Percentiles rank a stretch among this genome's conserved stretches.
These are phyloP conservation scores for Remorina albescens DNA, from an alignment of 2,797 vertebrate genomes.

Conservation along the genomic window DNA sequence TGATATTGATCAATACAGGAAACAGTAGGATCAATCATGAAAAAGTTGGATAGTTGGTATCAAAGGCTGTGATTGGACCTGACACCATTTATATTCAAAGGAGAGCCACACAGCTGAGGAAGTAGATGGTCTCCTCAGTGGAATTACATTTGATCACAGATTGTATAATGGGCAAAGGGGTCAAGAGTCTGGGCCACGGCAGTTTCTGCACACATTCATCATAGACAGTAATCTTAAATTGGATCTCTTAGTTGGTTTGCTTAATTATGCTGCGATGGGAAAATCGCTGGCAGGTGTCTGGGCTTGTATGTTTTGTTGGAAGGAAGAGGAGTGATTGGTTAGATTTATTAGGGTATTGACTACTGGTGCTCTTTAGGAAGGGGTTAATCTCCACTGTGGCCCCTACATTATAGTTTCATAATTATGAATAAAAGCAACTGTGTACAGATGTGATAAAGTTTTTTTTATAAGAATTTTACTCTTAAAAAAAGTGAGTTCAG, in stretches of 20 bases:
- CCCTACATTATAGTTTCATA: not conserved
- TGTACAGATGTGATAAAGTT: no score
- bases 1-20: conserved; percentile 9
- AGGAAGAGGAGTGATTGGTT: conserved; percentile 56
- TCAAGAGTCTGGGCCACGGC: conserved; percentile 5
- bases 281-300: conserved; percentile 53
- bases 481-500: no score
- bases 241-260: conserved; percentile 85
- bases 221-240: conserved; percentile 84
- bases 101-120: conserved; percentile 12
- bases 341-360: conserved; percentile 56
- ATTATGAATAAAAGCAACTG: no score
- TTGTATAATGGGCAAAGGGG: conserved; percentile 51
- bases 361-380: conserved; percentile 9
- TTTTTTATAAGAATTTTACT: no score
- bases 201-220: conserved; percentile 73
- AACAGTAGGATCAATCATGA: conserved; percentile 9
- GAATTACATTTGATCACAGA: conserved; percentile 38
- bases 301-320: no score
- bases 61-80: not conserved
- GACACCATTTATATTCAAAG: conserved; percentile 12
- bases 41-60: not conserved
- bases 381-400: conserved; percentile 3
- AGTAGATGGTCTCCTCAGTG: not conserved
- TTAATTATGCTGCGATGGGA: conserved; percentile 83